Evolutionary conservation across 2,888 invertebrate species (phyloP).

Genomic region (Parasteatoda lunata): DNA sequence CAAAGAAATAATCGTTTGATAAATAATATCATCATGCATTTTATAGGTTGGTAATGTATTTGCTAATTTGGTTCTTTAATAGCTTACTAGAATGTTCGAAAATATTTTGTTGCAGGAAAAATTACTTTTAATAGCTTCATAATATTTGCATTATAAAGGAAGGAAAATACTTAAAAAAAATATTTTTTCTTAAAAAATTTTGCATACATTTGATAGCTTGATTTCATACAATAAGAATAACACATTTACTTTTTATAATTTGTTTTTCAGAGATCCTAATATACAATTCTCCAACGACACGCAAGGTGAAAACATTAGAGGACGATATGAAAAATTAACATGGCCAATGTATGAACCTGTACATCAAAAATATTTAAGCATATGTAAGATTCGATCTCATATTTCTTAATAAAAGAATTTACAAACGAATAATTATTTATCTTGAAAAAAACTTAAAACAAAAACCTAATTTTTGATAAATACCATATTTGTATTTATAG

Average conservation of each 20-base stretch:
- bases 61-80: too few species aligned
- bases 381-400: slow-evolving; percentile 60
- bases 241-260: not conserved
- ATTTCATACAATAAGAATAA: too few species aligned
- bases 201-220: not conserved
- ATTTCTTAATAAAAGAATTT: not conserved
- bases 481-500: too few species aligned
- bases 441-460: not conserved
- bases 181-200: not conserved
- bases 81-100: too few species aligned
- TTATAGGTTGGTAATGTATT: too few species aligned
- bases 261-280: slow-evolving; percentile 29
- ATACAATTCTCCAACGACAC: slow-evolving; percentile 28
- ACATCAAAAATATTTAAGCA: slow-evolving; percentile 88
- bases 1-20: too few species aligned
- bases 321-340: slow-evolving; percentile 71
- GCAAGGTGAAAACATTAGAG: slow-evolving; percentile 51
- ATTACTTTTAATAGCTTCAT: not conserved
- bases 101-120: too few species aligned
- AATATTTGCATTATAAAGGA: not conserved
- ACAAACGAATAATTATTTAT: not conserved
- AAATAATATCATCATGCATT: too few species aligned
- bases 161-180: not conserved
- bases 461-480: too few species aligned
- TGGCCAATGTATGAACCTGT: slow-evolving; percentile 96